Evolutionary conservation across 2,113 vertebrate species (phyloP), one percentile per base, ranked within the genome.

Genomic region (Psilopogon haemacephalus): DNA sequence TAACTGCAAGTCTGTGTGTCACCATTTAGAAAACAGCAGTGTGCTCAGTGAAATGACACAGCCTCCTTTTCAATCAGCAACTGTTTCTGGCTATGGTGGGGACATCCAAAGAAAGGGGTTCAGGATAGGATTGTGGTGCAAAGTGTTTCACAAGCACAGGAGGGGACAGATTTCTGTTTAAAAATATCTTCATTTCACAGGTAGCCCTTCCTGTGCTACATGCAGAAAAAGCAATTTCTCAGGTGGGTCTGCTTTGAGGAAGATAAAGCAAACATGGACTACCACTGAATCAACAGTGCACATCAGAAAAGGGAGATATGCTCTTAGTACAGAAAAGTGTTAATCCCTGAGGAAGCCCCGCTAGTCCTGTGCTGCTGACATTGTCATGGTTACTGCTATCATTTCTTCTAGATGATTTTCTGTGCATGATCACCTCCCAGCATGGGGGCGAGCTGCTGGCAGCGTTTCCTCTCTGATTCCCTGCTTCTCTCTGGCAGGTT

Each of bases 311-410:
- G 26, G 35, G 62, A 88, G 58, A 32, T 40, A 20, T 0, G 2
- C 63, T 72, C 19, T 44, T 30, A 33, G 8, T 54, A 50, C 1
- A 3, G 38, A 48, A 30, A 70, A 32, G 23, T 17, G 50, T 80
- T 76, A 79, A 72, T 89, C 79, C 75, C 55, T 1, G 30, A 48
- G 58, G 50, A 75, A 84, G 30, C 14, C 52, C 40, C 50, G 33
- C 80, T 64, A 64, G 55, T 84, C 37, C 37, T 0, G 1, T 72
- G 67, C 78, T 78, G 52, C 82, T 74, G 58, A 56, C 88, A 82
- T 68, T 44, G 95, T 38, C 95, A 90, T 90, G 89, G 89, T 73
- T 63, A 63, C 84, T 85, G 79, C 71, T 88, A 5, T 89, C 69
- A 21, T 56, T 84, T 74, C 72, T 91, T 52, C 75, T 38, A 75